Evolutionary conservation across 2,797 vertebrate species (phyloP).

Genomic region (Buphagus erythrorhynchus): DNA sequence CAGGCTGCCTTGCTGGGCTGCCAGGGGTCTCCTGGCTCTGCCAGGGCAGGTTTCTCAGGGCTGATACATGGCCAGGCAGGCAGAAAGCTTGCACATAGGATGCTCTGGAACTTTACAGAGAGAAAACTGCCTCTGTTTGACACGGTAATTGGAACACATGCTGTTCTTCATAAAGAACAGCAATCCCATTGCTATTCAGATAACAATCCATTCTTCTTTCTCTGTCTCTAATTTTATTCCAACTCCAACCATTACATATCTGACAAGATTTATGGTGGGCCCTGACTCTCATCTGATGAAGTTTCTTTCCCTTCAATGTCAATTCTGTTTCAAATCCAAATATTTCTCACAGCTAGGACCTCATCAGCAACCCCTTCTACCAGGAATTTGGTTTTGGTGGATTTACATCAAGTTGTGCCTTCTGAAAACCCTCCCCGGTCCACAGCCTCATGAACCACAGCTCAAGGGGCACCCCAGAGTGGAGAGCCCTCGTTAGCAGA

Average conservation of each 20-base stretch:
- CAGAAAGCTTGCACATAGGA: background rate
- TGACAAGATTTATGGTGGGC: background rate
- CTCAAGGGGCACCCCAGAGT: background rate
- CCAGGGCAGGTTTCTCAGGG: background rate
- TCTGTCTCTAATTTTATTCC: background rate
- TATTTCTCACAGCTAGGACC: background rate
- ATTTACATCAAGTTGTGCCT: background rate
- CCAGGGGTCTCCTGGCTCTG: background rate
- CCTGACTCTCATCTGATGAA: fast-evolving
- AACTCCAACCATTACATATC: background rate
- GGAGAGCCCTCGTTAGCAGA: background rate
- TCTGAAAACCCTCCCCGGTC: background rate
- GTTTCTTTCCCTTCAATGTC: background rate
- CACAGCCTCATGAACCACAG: background rate
- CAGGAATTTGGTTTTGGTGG: background rate
- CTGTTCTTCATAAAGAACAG: background rate
- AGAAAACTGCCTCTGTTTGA: background rate
- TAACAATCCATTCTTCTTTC: background rate
- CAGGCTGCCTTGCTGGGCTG: background rate
- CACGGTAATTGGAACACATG: background rate
- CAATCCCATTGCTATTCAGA: background rate
- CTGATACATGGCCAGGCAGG: background rate
- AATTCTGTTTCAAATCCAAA: background rate
- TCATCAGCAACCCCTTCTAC: background rate
- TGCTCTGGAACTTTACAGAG: background rate